Percentiles rank a stretch among this genome's conserved stretches.
phyloP scores from a whole-genome alignment of 1,140 invertebrate genomes.

The Anastatus disparis region DNA sequence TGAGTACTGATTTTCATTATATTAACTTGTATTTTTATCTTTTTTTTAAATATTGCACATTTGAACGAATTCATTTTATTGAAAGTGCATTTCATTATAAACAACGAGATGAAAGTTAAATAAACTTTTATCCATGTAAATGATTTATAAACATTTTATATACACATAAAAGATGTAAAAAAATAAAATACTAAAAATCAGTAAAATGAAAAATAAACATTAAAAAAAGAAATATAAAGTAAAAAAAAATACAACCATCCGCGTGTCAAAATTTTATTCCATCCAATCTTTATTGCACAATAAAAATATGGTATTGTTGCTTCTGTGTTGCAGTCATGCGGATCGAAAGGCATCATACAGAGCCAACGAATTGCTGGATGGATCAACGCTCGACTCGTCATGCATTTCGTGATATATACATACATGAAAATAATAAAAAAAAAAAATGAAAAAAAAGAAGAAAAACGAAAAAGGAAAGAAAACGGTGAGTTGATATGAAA shows the following conservation, averaged over 20 bases:
- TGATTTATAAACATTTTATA: background rate
- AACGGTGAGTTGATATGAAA: slow-evolving; percentile 25
- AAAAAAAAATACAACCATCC: no score
- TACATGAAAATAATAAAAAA: slow-evolving; percentile 26
- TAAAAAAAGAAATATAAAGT: no score
- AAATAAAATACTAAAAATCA: background rate
- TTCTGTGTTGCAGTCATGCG: slow-evolving; percentile 34
- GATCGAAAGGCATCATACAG: slow-evolving; percentile 20
- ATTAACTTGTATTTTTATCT: no score
- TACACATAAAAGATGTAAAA: background rate
- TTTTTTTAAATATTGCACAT: no score
- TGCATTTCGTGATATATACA: slow-evolving; percentile 40
- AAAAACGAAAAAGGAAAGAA: no score
- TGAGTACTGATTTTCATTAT: no score
- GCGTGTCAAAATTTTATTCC: background rate
- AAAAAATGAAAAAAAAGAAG: no score
- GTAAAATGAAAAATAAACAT: background rate
- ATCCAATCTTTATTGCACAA: slow-evolving; percentile 6
- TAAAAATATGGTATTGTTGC: slow-evolving; percentile 23
- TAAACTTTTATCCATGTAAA: no score
- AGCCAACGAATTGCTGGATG: slow-evolving; percentile 30
- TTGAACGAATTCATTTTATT: no score
- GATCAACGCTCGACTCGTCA: slow-evolving; percentile 31
- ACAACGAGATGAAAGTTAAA: no score
- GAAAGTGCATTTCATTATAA: no score